Evolutionary conservation across 2,888 invertebrate genomes (phyloP), one percentile per base, ranked within the genome.

Genomic region (Digitonthophagus gazella): DNA sequence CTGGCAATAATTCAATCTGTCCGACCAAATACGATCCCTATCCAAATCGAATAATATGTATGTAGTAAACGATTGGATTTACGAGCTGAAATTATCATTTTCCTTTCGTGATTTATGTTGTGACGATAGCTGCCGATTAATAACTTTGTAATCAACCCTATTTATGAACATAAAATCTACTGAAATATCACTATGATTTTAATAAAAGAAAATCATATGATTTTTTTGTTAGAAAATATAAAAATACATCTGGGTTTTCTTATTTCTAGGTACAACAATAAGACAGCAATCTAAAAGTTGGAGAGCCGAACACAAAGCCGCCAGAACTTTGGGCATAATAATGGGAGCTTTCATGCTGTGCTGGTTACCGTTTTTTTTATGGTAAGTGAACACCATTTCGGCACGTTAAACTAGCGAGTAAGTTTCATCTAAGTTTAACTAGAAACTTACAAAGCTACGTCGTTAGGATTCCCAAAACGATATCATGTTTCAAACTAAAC

Each of bases 311-410:
- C 95, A 95, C 83, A 95, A 95, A 81, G 97, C 97, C 0, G 97
- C 97, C 57, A 90, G 96, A 78, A 98, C 97, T 64, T 87, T 97
- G 57, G 97, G 97, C 74, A 96, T 97, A 78, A 96, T 98, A 75
- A 97, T 98, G 90, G 97, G 97, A 54, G 96, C 95, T 20, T 97
- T 97, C 84, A 87, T 97, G 74, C 85, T 96, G 69, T 97, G 97
- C 83, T 97, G 97, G 96, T 86, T 97, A 76, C 97, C 97, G 66
- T 97, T 97, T 88, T 97, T 97, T 86, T 87, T 95, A 57, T 97
- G 97, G 96, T 97, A 88, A 68, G 68, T 67, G 28, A 18, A 4
- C 11, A n/a, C 16, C 8, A 3, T 55, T 22, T 15, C 3, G 15
- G 54, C 6, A 44, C 6, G 28, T 44, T 44, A 44, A 44, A 44